Conservation (phyloP, 1,140 invertebrate species). For the Calosoma granatense region DNA sequence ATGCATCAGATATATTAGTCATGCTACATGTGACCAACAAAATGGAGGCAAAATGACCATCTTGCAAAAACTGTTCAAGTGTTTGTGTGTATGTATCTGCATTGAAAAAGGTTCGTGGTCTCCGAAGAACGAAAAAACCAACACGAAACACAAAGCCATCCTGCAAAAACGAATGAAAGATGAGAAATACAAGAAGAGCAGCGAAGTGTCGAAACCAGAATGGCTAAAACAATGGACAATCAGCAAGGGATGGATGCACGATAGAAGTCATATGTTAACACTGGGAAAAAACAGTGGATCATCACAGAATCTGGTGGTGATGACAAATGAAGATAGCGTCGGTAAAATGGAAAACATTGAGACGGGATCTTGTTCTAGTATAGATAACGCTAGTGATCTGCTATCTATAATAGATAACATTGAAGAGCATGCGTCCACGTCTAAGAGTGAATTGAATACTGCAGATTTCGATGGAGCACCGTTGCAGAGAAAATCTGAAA, state of each 20-base stretch:
- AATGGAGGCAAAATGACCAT: constrained; percentile 17
- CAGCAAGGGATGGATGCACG: constrained; percentile 34
- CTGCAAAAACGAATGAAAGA: constrained; percentile 14
- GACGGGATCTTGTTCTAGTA: background rate
- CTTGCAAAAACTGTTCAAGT: constrained; percentile 19
- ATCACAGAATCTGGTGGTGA: background rate
- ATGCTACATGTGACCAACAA: too few species aligned
- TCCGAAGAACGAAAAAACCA: constrained; percentile 11
- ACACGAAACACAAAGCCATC: constrained; percentile 13
- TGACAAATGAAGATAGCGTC: background rate
- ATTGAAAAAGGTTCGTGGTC: constrained; percentile 22
- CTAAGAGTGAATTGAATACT: background rate
- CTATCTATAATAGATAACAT: background rate
- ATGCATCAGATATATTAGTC: too few species aligned
- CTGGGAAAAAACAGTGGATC: background rate
- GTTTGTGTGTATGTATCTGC: constrained; percentile 23
- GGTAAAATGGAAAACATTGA: background rate
- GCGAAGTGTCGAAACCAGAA: constrained; percentile 22
- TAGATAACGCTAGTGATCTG: background rate
- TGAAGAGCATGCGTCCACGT: background rate
- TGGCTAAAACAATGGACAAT: constrained; percentile 35
- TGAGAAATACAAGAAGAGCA: constrained; percentile 10
- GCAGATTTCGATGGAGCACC: background rate
- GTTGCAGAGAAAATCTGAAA: background rate
- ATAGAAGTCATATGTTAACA: constrained; percentile 26